A percentile compares a stretch with the other conserved stretches of the same genome.
These are phyloP conservation scores for Drosophila leontia DNA, from an alignment of 1,140 invertebrate species.

Conservation along the genomic window DNA sequence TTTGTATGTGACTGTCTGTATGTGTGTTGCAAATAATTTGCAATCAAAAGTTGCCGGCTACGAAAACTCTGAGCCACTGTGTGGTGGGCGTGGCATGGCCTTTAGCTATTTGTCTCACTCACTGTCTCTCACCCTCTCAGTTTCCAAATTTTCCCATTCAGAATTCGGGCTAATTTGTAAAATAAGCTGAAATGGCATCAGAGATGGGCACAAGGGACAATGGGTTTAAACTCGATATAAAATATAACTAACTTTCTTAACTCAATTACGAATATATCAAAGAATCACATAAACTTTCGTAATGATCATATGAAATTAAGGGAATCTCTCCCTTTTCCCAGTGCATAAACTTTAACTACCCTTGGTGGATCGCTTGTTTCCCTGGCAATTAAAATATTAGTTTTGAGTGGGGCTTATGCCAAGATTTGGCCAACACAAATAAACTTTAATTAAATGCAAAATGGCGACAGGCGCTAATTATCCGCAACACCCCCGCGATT, in stretches of 20 bases:
- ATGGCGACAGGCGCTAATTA: constrained; percentile 72
- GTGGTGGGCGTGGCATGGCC: constrained; percentile 39
- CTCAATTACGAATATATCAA: neutral
- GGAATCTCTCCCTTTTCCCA: neutral
- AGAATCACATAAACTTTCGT: neutral
- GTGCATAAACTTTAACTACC: constrained; percentile 7
- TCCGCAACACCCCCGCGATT: constrained; percentile 16
- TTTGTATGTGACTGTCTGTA: constrained; percentile 26
- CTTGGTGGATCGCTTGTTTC: constrained; percentile 40
- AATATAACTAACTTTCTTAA: no score
- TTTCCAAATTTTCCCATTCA: constrained; percentile 1
- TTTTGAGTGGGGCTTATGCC: constrained; percentile 54
- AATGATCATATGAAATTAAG: no score
- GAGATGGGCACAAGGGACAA: neutral
- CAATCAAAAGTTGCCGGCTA: constrained; percentile 76
- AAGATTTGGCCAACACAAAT: constrained; percentile 49
- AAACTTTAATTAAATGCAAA: constrained; percentile 72
- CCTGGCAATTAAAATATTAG: constrained; percentile 76
- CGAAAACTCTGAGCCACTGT: constrained; percentile 36
- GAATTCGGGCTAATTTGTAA: constrained; percentile 67
- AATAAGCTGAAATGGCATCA: constrained; percentile 54
- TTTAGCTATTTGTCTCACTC: constrained; percentile 49
- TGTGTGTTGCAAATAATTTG: constrained; percentile 76
- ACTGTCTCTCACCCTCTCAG: neutral
- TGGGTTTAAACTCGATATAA: neutral